These are phyloP conservation scores for Aplysina aerophoba DNA, from an alignment of 37 sponge, comb jelly and placozoan genomes.

Conservation along the genomic window DNA sequence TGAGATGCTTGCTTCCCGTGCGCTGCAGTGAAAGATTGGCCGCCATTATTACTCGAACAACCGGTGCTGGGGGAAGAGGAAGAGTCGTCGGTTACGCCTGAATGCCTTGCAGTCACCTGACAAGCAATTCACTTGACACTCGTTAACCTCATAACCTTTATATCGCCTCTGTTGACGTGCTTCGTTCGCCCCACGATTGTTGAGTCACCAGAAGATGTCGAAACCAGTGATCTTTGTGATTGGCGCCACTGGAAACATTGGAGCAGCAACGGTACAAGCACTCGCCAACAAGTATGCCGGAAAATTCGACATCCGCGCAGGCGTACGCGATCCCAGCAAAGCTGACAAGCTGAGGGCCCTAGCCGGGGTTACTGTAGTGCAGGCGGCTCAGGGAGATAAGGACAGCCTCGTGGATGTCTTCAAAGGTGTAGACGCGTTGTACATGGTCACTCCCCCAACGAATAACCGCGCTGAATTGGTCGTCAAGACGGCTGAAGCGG, in stretches of 20 bases:
- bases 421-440: constrained; percentile 51
- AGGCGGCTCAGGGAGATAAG: constrained; percentile 49
- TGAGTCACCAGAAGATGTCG: constrained; percentile 49
- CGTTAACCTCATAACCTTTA: too few relatives aligned
- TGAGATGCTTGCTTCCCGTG: too few relatives aligned
- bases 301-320: constrained; percentile 64
- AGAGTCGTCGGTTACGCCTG: too few relatives aligned
- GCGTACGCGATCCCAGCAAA: constrained; percentile 59
- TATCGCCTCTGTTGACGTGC: too few relatives aligned
- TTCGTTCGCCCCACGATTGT: too few relatives aligned
- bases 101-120: too few relatives aligned
- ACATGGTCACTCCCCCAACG: constrained; percentile 41
- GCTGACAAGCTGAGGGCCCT: constrained; percentile 35
- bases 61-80: too few relatives aligned
- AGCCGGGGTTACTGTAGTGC: constrained; percentile 42
- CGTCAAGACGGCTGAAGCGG: constrained; percentile 41
- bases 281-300: constrained; percentile 43
- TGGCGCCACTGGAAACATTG: constrained; percentile 65
- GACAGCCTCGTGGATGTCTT: constrained; percentile 27
- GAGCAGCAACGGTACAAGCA: constrained; percentile 45
- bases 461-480: constrained; percentile 41
- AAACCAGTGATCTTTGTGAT: constrained; percentile 70
- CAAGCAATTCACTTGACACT: too few relatives aligned
- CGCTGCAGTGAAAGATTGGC: too few relatives aligned
- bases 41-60: too few relatives aligned